Evolutionary conservation across 2,113 vertebrate genomes (phyloP), one percentile per base, ranked within the genome.

Genomic region (Eonycteris spelaea): DNA sequence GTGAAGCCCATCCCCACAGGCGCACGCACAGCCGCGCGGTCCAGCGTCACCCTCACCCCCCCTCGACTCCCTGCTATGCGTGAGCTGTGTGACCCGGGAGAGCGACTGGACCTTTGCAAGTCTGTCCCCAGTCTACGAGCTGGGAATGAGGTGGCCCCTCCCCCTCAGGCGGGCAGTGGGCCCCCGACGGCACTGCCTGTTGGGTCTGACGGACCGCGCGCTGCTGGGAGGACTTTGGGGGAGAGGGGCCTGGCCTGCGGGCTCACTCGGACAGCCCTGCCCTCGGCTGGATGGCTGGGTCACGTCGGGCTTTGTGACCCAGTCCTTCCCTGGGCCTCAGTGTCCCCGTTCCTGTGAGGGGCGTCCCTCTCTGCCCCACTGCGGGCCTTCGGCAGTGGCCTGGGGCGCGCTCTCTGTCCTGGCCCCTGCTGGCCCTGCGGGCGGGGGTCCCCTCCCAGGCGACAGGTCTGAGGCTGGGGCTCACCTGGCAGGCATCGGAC

Each of bases 401-500:
- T 24, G 55, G 24, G 24, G 82, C 1, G 6, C 0, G 12, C 51
- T 15, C 13, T 40, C 55, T 38, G 77, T 40, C 21, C 14, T 16
- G 35, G 26, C 19, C 57, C 48, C 5, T 9, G 38, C 53, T 15
- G n/a, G 43, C 30, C 35, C 33, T 22, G 24, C 1, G 0, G 22
- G 51, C 15, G 6, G 0, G 5, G 33, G 35, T 0, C 24, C 22
- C 10, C 1, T 14, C 16, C 4, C 5, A 10, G 0, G 0, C 12
- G 43, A 33, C 21, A 0, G 26, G 0, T 55, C 35, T 24, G 51
- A 15, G 74, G 77, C n/a, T 7, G 0, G 7, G 1, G 70, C 95
- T 98, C 97, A 99, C 99, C 99, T 99, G 99, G 95, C 99, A 99
- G 48, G 99, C 99, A 1, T 99, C 99, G 0, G 98, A 97, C 80